phyloP scores from a whole-genome alignment of 2,113 vertebrate species.

The Pyrgilauda ruficollis region DNA sequence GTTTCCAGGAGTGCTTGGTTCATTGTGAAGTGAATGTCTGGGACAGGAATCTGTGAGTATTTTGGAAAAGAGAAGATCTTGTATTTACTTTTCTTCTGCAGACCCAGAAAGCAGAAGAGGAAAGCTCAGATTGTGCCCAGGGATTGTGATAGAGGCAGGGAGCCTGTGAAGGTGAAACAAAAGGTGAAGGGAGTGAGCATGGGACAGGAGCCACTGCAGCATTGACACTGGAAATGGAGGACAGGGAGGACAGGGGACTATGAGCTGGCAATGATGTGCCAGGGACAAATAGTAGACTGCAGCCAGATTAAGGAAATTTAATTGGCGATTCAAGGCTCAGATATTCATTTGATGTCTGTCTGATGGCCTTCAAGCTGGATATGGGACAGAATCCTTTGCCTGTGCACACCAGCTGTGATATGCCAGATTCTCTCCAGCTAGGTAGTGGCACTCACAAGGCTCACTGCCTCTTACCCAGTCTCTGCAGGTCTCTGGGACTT shows the following conservation, averaged over 20 bases:
- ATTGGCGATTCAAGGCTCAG: neutral
- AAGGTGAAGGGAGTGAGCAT: rapidly evolving
- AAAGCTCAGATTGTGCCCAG: neutral
- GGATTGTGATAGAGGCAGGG: neutral
- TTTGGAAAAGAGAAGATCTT: neutral
- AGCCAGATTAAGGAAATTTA: neutral
- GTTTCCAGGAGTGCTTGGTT: neutral
- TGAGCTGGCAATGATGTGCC: neutral
- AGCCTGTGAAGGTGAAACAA: neutral
- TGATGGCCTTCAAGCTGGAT: neutral
- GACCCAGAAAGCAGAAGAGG: neutral
- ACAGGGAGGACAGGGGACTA: neutral
- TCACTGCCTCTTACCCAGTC: neutral
- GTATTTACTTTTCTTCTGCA: neutral
- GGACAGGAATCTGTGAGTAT: neutral
- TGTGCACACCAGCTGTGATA: neutral
- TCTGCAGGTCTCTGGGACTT: neutral
- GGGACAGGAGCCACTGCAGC: neutral
- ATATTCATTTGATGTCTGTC: neutral
- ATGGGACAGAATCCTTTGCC: neutral
- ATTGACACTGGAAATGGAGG: neutral
- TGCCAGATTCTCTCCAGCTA: neutral
- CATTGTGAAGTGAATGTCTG: neutral
- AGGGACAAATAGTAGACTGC: neutral
- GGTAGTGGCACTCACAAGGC: neutral